Evolutionary conservation across 2,797 vertebrate genomes (phyloP).

Genomic region (Takifugu rubripes): DNA sequence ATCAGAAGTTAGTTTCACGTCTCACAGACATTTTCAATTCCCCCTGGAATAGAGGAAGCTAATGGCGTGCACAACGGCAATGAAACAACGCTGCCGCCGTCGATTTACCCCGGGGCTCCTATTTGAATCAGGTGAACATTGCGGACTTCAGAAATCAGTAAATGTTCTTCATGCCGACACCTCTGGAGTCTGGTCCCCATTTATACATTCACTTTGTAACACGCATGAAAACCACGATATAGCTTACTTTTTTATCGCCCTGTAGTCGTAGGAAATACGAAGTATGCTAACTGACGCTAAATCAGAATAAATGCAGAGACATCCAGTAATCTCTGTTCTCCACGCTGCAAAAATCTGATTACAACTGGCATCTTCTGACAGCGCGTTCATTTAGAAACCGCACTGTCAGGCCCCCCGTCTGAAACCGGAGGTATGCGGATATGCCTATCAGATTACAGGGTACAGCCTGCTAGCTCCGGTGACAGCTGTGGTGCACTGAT

Average conservation of each 20-base stretch:
- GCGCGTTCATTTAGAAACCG: conserved; percentile 32
- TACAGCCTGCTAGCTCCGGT: conserved; percentile 61
- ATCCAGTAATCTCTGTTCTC: conserved; percentile 15
- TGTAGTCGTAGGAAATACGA: too few species aligned
- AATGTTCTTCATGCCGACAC: too few species aligned
- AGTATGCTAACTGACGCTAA: not conserved
- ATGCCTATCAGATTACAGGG: conserved; percentile 53
- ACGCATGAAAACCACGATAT: too few species aligned
- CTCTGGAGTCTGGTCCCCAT: not conserved
- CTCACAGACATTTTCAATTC: conserved; percentile 75
- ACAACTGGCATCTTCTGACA: conserved; percentile 35
- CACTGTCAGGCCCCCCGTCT: conserved; percentile 43
- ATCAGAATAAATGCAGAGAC: conserved; percentile 9
- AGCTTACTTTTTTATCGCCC: too few species aligned
- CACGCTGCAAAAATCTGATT: conserved; percentile 25
- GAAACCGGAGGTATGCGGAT: conserved; percentile 58
- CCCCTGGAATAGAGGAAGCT: conserved; percentile 73
- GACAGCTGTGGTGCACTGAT: conserved; percentile 69
- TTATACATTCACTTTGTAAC: too few species aligned
- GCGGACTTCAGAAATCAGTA: not conserved
- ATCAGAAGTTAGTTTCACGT: conserved; percentile 74
- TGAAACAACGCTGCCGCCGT: conserved; percentile 28
- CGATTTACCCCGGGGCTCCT: conserved; percentile 2
- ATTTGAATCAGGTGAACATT: not conserved
- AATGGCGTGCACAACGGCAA: conserved; percentile 53